These are phyloP conservation scores for Pocillopora meandrina DNA, from an alignment of 92 coral and sea anemone species.

Conservation along the genomic window DNA sequence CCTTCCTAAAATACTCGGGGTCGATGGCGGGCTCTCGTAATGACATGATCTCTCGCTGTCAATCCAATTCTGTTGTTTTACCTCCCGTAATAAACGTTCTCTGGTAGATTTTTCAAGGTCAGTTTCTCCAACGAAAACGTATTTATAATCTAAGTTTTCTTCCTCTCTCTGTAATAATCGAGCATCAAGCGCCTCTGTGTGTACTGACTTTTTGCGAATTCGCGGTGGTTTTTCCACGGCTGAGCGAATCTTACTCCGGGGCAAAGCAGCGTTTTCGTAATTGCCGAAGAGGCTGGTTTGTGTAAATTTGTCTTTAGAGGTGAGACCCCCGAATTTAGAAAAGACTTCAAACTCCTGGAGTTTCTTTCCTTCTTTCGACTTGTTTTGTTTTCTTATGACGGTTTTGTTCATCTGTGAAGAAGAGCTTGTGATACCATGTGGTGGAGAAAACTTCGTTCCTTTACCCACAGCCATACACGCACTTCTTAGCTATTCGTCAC, in stretches of 20 bases:
- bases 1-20: background rate
- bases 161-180: background rate
- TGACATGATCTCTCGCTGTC: background rate
- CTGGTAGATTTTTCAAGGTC: conserved; percentile 34
- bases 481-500: background rate
- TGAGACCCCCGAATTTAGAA: conserved; percentile 2
- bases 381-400: conserved; percentile 16
- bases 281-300: background rate
- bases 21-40: background rate
- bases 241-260: conserved; percentile 9
- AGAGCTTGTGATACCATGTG: conserved; percentile 18
- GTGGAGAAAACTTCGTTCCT: conserved; percentile 13
- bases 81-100: conserved; percentile 26
- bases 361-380: conserved; percentile 9
- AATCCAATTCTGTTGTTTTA: conserved; percentile 33
- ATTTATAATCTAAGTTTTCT: conserved; percentile 32
- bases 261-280: background rate
- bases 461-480: conserved; percentile 27
- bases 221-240: conserved; percentile 19
- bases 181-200: background rate
- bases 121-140: conserved; percentile 28
- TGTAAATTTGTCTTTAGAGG: background rate
- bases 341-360: conserved; percentile 6
- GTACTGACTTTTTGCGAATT: conserved; percentile 11
- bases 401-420: conserved; percentile 9